phyloP scores from a whole-genome alignment of 2,797 vertebrate species.

The Petrocephalus sullivani region DNA sequence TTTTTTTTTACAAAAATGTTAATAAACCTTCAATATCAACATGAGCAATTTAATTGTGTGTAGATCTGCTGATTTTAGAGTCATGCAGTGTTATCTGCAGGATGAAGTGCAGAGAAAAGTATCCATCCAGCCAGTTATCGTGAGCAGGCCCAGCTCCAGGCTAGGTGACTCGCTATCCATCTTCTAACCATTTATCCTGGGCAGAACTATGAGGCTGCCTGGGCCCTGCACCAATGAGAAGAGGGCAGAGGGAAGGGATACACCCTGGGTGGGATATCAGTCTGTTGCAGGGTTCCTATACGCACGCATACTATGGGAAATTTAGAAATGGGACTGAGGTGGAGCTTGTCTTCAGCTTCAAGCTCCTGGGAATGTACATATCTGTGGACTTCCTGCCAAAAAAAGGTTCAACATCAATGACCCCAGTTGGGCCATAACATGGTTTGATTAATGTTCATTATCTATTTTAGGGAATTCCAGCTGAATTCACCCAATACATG shows the following conservation, averaged over 20 bases:
- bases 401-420: neutral
- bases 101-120: neutral
- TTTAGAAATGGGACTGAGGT: neutral
- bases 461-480: neutral
- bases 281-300: neutral
- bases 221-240: neutral
- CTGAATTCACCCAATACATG: neutral
- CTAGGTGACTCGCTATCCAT: neutral
- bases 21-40: constrained; percentile 5
- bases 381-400: neutral
- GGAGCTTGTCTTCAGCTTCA: neutral
- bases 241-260: neutral
- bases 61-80: neutral
- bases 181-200: neutral
- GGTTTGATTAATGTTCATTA: neutral
- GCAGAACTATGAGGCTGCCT: neutral
- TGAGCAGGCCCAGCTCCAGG: neutral
- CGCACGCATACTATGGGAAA: neutral
- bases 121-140: neutral
- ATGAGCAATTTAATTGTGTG: neutral
- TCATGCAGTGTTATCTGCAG: neutral
- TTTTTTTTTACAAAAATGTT: neutral
- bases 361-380: neutral
- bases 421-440: neutral
- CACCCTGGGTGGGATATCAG: neutral